Percentiles rank a stretch among this genome's conserved stretches.
Evolutionary conservation across 2,888 invertebrate genomes (phyloP).

Genomic region (Microctonus hyperodae): DNA sequence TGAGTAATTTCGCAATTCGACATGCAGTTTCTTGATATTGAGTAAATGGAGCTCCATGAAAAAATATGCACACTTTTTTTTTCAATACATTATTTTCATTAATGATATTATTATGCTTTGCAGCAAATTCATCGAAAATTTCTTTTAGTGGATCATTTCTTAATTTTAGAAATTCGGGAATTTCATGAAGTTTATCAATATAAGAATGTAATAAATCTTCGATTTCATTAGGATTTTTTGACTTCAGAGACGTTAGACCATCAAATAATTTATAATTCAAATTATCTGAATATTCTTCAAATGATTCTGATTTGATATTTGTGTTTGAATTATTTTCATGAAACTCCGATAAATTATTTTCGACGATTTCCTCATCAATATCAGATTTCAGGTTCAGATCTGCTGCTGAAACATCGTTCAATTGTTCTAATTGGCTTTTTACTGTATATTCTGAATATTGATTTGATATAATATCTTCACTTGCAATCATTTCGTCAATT

Average conservation of each 20-base stretch:
- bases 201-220: conserved; percentile 46
- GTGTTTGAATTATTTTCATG: not conserved
- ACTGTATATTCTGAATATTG: not conserved
- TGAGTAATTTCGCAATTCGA: conserved; percentile 58
- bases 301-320: not conserved
- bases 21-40: conserved; percentile 66
- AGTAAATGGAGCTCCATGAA: conserved; percentile 63
- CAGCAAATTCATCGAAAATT: conserved; percentile 41
- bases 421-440: not conserved
- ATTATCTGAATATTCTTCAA: not conserved
- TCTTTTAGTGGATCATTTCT: conserved; percentile 54
- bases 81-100: conserved; percentile 22
- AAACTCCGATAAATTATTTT: not conserved
- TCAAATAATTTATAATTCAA: not conserved
- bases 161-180: conserved; percentile 38
- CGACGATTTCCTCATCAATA: not conserved
- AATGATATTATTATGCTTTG: not conserved
- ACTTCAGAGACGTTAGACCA: not conserved
- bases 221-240: conserved; percentile 39
- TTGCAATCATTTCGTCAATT: conserved; percentile 39
- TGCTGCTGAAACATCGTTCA: not conserved
- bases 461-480: not conserved
- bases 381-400: not conserved
- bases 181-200: conserved; percentile 44
- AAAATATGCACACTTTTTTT: conserved; percentile 61